Base-by-base conservation (phyloP, 1,140 invertebrate species). In the Brachionus angularis region DNA sequence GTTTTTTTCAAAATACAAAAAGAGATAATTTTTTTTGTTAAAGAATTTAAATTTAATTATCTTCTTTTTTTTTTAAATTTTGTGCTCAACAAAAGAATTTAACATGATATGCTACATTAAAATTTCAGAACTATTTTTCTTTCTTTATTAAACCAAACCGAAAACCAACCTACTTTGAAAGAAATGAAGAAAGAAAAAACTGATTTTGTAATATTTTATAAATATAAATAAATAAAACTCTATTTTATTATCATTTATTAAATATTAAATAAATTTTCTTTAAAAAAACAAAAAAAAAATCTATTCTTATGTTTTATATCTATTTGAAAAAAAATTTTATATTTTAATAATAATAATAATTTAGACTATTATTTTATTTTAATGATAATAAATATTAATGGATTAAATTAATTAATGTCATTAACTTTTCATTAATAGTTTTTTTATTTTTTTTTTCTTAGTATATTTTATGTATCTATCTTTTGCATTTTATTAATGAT, bases 21-120 rank as follows among this genome's bases (percentile, higher is more conserved):
- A 58, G 39, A 58, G 53, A 58, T 58, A 58, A 58, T 10, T 58
- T 58, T 33, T 58, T n/a, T n/a, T n/a, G n/a, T n/a, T n/a, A n/a
- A n/a, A n/a, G 27, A 58, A 58, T 39, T 18, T 58, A 58, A 58
- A 39, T 58, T 39, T 39, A 58, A 58, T 58, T 58, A 58, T 58
- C 53, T 36, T 23, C 33, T 23, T 7, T 7, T 42, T 7, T 5
- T 7, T 42, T 42, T 34, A 55, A n/a, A n/a, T n/a, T n/a, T n/a
- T n/a, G n/a, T n/a, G n/a, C n/a, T n/a, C n/a, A n/a, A n/a, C n/a
- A n/a, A n/a, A n/a, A n/a, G n/a, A n/a, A n/a, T n/a, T 55, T 58
- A 58, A 58, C 53, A 58, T 58, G 53, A 58, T 58, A 58, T 58
- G 53, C 53, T 58, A 58, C 53, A 58, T 58, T 58, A 29, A 58